These are phyloP conservation scores for Clistopyga incitator DNA, from an alignment of 2,888 invertebrate genomes.

Conservation along the genomic window DNA sequence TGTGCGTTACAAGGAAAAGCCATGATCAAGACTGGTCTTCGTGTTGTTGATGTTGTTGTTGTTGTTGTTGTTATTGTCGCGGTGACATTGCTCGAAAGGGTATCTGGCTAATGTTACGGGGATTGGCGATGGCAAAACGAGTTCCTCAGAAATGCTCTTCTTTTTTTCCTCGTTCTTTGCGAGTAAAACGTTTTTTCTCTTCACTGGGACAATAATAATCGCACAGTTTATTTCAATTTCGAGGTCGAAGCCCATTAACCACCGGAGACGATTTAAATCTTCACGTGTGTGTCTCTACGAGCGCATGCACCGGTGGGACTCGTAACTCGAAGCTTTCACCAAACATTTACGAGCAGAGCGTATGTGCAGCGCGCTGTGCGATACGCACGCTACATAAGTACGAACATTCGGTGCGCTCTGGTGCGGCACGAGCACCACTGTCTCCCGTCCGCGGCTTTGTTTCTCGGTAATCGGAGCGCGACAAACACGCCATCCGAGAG, in stretches of 20 bases:
- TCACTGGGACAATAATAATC: neutral
- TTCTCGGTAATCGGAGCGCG: slow-evolving; percentile 67
- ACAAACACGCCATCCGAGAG: slow-evolving; percentile 60
- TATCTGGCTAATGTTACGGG: slow-evolving; percentile 10
- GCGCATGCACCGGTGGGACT: neutral
- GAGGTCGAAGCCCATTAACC: slow-evolving; percentile 35
- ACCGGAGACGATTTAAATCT: slow-evolving; percentile 21
- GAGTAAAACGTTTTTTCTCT: neutral
- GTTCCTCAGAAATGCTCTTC: slow-evolving; percentile 1
- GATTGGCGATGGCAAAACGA: slow-evolving; percentile 25
- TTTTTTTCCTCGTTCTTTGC: neutral
- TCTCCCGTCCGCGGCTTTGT: slow-evolving; percentile 60
- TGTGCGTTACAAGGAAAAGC: slow-evolving; percentile 5
- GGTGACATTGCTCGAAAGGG: slow-evolving; percentile 1
- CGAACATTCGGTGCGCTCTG: slow-evolving; percentile 26
- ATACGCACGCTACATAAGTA: slow-evolving; percentile 9
- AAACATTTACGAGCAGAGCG: slow-evolving; percentile 48
- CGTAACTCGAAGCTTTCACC: slow-evolving; percentile 54
- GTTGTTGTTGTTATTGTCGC: neutral
- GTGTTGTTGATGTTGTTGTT: neutral
- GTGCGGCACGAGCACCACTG: slow-evolving; percentile 39
- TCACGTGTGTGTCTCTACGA: neutral
- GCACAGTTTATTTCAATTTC: slow-evolving; percentile 3
- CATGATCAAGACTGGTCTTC: neutral
- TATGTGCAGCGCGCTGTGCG: slow-evolving; percentile 3